Evolutionary conservation across 2,888 invertebrate genomes (phyloP), one percentile per base, ranked within the genome.

Genomic region (Stratiomys singularior): DNA sequence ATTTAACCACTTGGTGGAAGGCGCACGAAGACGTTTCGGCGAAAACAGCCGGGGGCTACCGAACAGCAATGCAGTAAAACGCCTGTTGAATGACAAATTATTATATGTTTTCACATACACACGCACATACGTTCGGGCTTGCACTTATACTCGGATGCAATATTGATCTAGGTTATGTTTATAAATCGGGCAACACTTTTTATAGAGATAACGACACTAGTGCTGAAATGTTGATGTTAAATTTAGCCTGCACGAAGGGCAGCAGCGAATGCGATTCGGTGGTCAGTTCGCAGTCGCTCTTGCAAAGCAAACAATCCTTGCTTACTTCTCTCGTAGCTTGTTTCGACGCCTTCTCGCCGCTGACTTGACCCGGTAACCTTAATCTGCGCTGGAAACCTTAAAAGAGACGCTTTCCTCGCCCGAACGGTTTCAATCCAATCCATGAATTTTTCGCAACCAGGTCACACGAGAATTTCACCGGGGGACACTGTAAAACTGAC

Each of bases 101-200:
- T 44, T 72, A 69, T 47, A 63, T 28, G 21, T 21, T 1, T 78
- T 25, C 69, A 79, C 78, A 78, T 79, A 79, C 76, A 79, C 79
- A 79, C 66, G 67, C 52, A 76, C 78, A 78, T 64, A 78, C 66
- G 28, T 18, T 15, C 15, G 27, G 9, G 21, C 18, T n/a, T 69
- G 21, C 23, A n/a, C 25, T 69, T 23, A 25, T 46, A 28, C 56
- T 66, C 28, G 25, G n/a, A 52, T 67, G 56, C 76, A 77, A 74
- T 82, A 82, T 82, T 82, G 81, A 82, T 82, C 82, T 81, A 82
- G 82, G 82, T 81, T 81, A 81, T 81, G 82, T 82, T 82, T 82
- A 76, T 79, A 25, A 69, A 78, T 79, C 78, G 78, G 79, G 78
- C 56, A 79, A 77, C 71, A 71, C 77, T 76, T 21, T 56, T 47